Conservation (phyloP, 2,888 invertebrate genomes). For the Kuschelorhynchus macadamiae region DNA sequence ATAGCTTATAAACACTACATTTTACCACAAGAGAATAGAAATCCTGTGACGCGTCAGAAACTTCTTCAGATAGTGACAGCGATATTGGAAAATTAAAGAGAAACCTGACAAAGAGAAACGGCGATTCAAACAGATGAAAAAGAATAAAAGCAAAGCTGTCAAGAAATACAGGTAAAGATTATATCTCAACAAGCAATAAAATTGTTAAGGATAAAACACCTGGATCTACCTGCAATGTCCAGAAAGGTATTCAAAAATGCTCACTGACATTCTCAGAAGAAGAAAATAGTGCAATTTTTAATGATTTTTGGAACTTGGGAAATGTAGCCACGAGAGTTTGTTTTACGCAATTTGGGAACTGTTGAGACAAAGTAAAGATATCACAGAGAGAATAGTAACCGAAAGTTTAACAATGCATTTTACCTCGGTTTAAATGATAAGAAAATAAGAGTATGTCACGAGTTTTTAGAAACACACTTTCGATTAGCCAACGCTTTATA, state of each 20-base stretch:
- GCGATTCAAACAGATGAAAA: constrained; percentile 1
- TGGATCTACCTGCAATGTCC: constrained; percentile 6
- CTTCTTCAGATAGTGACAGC: constrained; percentile 6
- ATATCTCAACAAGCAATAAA: constrained; percentile 13
- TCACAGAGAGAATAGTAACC: not conserved
- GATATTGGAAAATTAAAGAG: not conserved
- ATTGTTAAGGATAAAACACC: not conserved
- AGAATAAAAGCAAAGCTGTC: constrained; percentile 5
- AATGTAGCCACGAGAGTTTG: constrained; percentile 3
- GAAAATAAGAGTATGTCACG: constrained; percentile 22
- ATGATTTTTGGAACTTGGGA: constrained; percentile 1
- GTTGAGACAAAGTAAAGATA: constrained; percentile 14
- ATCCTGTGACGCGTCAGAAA: not conserved
- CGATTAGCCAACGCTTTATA: constrained; percentile 15
- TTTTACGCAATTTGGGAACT: constrained; percentile 1
- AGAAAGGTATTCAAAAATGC: constrained; percentile 13
- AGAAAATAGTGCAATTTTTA: constrained; percentile 5
- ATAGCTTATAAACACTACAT: constrained; percentile 11
- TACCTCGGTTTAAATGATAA: constrained; percentile 4
- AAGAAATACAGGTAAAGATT: constrained; percentile 14
- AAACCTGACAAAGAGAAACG: not conserved
- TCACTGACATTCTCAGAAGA: not conserved
- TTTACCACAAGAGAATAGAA: not conserved
- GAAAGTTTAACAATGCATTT: constrained; percentile 10
- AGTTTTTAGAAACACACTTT: constrained; percentile 27